These are phyloP conservation scores for Drosophila nigromelanica DNA, from an alignment of 1,140 invertebrate species.

Conservation along the genomic window DNA sequence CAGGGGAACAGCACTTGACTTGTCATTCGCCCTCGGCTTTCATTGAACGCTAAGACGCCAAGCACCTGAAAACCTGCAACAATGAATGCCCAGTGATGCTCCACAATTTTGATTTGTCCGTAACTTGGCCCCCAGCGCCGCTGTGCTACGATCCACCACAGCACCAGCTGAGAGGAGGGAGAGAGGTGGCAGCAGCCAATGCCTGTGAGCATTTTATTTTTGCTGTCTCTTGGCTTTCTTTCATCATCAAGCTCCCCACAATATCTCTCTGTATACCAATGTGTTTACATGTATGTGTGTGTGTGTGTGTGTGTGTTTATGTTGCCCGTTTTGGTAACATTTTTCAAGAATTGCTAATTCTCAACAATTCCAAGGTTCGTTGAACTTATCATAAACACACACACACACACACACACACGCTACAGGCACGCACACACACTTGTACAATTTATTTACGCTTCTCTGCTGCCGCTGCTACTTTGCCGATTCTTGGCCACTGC, in stretches of 20 bases:
- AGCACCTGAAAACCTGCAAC: slow-evolving; percentile 68
- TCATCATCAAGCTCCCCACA: slow-evolving; percentile 41
- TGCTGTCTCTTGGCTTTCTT: slow-evolving; percentile 62
- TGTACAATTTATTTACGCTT: slow-evolving; percentile 71
- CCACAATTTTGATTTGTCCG: slow-evolving; percentile 34
- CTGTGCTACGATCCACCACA: slow-evolving; percentile 44
- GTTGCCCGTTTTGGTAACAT: slow-evolving; percentile 80
- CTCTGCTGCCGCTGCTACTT: slow-evolving; percentile 64
- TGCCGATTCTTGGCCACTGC: slow-evolving; percentile 49
- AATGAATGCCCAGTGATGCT: slow-evolving; percentile 49
- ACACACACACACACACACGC: slow-evolving; percentile 30
- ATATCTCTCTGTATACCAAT: slow-evolving; percentile 44
- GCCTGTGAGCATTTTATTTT: slow-evolving; percentile 67
- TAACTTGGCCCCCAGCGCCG: slow-evolving; percentile 35
- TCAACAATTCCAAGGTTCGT: slow-evolving; percentile 78
- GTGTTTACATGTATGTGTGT: slow-evolving; percentile 35
- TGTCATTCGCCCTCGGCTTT: slow-evolving; percentile 48
- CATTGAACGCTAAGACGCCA: slow-evolving; percentile 43
- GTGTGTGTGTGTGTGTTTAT: slow-evolving; percentile 50
- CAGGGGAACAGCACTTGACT: slow-evolving; percentile 36
- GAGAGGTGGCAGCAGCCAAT: slow-evolving; percentile 50
- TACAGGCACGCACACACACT: slow-evolving; percentile 40
- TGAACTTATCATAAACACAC: slow-evolving; percentile 78
- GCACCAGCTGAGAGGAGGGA: slow-evolving; percentile 14
- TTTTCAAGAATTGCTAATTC: slow-evolving; percentile 82